Evolutionary conservation across 2,888 invertebrate genomes (phyloP).

Genomic region (Colletes collaris): DNA sequence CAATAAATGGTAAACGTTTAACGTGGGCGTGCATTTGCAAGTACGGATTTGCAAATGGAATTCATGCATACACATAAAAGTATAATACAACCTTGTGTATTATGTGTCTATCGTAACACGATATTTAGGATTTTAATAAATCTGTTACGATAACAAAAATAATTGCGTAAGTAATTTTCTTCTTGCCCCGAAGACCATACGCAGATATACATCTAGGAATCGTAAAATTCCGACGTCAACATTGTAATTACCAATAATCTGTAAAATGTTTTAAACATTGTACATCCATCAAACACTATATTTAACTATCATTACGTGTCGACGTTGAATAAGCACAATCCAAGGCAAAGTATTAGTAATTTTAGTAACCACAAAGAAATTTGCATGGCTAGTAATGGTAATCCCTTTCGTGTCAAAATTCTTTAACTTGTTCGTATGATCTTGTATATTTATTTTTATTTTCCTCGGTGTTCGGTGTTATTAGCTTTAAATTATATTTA

Average conservation of each 20-base stretch:
- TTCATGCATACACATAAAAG: background rate
- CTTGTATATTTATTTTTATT: too few relatives aligned
- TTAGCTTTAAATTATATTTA: too few relatives aligned
- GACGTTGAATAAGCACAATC: background rate
- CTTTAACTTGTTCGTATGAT: too few relatives aligned
- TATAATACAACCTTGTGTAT: background rate
- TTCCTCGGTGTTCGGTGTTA: too few relatives aligned
- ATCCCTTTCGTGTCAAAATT: too few relatives aligned
- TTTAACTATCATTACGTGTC: background rate
- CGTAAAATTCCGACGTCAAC: background rate
- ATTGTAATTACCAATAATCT: background rate
- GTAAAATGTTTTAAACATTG: background rate
- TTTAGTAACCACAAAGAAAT: too few relatives aligned
- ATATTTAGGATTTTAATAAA: slow-evolving; percentile 11
- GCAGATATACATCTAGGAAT: too few relatives aligned
- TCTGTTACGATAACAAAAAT: slow-evolving; percentile 25
- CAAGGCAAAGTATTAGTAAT: background rate
- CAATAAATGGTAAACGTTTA: slow-evolving; percentile 70
- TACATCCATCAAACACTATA: background rate
- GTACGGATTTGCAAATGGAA: background rate
- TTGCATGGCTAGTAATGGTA: too few relatives aligned
- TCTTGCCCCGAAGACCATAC: background rate
- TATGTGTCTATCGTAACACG: slow-evolving; percentile 17
- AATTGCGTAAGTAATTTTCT: slow-evolving; percentile 25
- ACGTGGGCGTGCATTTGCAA: slow-evolving; percentile 64